phyloP scores from a whole-genome alignment of 2,888 invertebrate species.

The Nomada flava region DNA sequence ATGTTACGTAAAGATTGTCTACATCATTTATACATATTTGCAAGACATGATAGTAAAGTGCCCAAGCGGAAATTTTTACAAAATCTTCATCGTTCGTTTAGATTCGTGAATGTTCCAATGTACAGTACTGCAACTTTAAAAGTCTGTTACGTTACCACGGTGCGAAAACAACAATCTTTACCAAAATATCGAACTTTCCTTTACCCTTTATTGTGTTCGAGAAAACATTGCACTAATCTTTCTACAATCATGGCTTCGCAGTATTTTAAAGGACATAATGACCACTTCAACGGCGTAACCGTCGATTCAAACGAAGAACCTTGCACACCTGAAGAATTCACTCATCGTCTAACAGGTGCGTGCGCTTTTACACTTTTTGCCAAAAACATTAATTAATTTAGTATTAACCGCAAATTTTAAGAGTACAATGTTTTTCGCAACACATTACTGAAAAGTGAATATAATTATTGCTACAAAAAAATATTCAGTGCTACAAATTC shows the following conservation, averaged over 20 bases:
- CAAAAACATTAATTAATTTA: not conserved
- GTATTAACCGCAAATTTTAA: too few relatives aligned
- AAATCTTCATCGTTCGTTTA: not conserved
- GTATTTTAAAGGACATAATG: conserved; percentile 85
- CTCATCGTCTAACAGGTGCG: conserved; percentile 86
- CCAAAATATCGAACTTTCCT: not conserved
- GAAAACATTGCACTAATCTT: conserved; percentile 5
- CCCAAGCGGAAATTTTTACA: not conserved
- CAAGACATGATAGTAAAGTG: not conserved
- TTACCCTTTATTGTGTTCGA: conserved; percentile 10
- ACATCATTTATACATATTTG: conserved; percentile 1
- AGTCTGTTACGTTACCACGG: conserved; percentile 43
- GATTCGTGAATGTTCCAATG: conserved; percentile 32
- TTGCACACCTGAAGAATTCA: conserved; percentile 85
- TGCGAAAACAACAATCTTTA: conserved; percentile 21
- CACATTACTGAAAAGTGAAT: not conserved
- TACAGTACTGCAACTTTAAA: conserved; percentile 22
- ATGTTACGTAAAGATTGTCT: conserved; percentile 33
- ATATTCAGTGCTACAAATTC: not conserved
- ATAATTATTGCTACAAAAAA: not conserved
- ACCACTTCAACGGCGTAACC: conserved; percentile 91
- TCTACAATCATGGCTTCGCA: conserved; percentile 58
- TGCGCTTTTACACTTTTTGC: not conserved
- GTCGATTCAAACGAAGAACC: conserved; percentile 87
- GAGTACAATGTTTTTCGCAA: too few relatives aligned